These are phyloP conservation scores for Vimba vimba DNA, from an alignment of 2,113 vertebrate genomes.

Conservation along the genomic window DNA sequence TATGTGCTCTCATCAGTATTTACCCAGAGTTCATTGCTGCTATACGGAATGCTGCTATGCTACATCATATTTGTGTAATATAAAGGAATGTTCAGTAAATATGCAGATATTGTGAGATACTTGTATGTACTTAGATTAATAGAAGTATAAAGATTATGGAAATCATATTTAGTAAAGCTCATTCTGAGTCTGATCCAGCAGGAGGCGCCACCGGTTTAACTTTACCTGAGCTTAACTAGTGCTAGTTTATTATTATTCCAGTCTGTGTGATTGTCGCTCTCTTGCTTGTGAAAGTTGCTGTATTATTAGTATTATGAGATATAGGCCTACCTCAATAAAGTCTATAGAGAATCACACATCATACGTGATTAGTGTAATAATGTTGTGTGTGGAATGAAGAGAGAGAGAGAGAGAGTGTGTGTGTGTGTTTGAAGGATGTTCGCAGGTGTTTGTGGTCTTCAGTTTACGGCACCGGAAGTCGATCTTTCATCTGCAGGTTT, in stretches of 20 bases:
- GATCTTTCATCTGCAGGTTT: not conserved
- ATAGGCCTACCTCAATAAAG: constrained; percentile 8
- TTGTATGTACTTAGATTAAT: constrained; percentile 54
- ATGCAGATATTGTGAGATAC: constrained; percentile 45
- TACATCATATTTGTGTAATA: constrained; percentile 56
- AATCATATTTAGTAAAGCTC: constrained; percentile 53
- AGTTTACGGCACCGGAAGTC: constrained; percentile 16
- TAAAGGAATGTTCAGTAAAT: constrained; percentile 59
- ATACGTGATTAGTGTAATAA: not conserved
- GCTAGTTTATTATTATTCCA: not conserved
- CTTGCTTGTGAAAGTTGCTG: not conserved
- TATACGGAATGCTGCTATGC: constrained; percentile 60
- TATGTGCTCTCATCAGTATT: constrained; percentile 22
- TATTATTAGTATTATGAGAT: not conserved
- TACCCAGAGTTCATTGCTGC: constrained; percentile 55
- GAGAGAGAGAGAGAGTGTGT: not conserved
- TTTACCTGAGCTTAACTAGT: not conserved
- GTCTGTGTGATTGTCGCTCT: not conserved
- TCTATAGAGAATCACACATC: not conserved
- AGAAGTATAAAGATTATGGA: constrained; percentile 55
- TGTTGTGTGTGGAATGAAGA: too few species aligned
- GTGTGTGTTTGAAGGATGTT: not conserved
- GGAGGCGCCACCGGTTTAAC: constrained; percentile 31
- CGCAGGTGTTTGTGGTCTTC: constrained; percentile 36
- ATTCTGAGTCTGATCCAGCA: constrained; percentile 29